Evolutionary conservation across 2,888 invertebrate species (phyloP), one percentile per base, ranked within the genome.

Genomic region (Stenchaetothrips biformis): DNA sequence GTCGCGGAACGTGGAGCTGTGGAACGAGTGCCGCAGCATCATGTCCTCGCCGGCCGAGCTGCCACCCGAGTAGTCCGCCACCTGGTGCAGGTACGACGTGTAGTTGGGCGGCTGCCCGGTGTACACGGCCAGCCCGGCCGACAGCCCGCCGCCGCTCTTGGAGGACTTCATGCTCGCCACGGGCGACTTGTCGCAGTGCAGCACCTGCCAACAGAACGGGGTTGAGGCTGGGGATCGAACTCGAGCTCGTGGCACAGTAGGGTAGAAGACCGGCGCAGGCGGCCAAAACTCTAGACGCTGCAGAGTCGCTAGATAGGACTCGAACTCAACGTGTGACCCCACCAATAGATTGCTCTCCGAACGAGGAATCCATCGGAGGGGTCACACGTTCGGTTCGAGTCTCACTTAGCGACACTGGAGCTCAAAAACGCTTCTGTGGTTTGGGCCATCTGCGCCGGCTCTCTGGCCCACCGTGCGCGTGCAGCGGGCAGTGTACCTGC

Each of bases 21-120:
- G 67, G 37, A 48, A 80, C 18, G 67, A 74, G 67, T 47, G 82
- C 79, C 79, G 78, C 80, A 16, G 81, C 79, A 78, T 80, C 80
- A 48, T 82, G 80, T 7, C 82, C 48, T 11, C 81, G 81, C 48
- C 82, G 25, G 21, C 67, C 67, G 67, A 9, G 21, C 21, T 25
- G 21, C 67, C 8, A 82, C 80, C 37, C 80, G 79, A 1, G 82
- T 81, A 9, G 82, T 82, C 48, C 81, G 81, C 7, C 82, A 81
- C 59, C 59, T 74, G 67, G 25, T 74, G 67, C 59, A 82, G 79
- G 1, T 83, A 81, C 47, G 82, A 79, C 79, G 83, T 83, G 16
- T 83, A 83, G 8, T 83, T 83, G 11, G 85, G 85, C 78, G 90
- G 84, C 81, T 90, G 86, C 86, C 90, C 89, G 9, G 90, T 89